phyloP scores from a whole-genome alignment of 2,113 vertebrate species.

The Pluvianellus socialis region DNA sequence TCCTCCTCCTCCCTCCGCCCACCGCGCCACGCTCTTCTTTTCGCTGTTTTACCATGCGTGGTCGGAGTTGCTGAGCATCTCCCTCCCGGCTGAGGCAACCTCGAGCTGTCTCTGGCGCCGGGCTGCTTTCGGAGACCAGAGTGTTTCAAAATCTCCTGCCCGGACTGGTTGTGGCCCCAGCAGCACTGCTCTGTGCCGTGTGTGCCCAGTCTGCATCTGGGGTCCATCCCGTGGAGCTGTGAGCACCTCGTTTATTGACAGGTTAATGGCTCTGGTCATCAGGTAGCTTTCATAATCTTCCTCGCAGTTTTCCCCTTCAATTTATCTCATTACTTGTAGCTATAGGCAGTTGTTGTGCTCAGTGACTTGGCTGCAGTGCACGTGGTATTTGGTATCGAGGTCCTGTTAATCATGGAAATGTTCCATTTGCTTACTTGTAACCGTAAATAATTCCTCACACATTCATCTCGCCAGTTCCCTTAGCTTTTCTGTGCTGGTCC shows the following conservation, averaged over 20 bases:
- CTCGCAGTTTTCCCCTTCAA: not conserved
- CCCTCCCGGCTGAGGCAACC: not conserved
- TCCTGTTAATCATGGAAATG: not conserved
- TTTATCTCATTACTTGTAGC: not conserved
- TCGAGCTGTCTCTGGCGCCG: not conserved
- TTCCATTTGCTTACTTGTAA: not conserved
- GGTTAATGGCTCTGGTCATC: not conserved
- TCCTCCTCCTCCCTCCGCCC: not conserved
- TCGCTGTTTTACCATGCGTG: not conserved
- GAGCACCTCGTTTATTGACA: not conserved
- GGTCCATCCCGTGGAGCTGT: not conserved
- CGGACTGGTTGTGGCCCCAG: not conserved
- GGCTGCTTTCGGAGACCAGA: rapidly evolving
- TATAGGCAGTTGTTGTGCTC: not conserved
- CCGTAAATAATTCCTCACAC: not conserved
- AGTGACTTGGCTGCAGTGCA: not conserved
- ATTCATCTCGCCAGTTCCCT: not conserved
- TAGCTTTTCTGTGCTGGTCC: not conserved
- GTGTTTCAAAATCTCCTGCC: not conserved
- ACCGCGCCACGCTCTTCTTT: rapidly evolving
- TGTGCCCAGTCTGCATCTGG: rapidly evolving
- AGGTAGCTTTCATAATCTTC: not conserved
- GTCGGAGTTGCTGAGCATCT: not conserved
- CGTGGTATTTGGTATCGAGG: not conserved
- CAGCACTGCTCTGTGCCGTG: not conserved